Conservation (phyloP, 2,797 vertebrate genomes). For the Platyrinchus mystaceus region DNA sequence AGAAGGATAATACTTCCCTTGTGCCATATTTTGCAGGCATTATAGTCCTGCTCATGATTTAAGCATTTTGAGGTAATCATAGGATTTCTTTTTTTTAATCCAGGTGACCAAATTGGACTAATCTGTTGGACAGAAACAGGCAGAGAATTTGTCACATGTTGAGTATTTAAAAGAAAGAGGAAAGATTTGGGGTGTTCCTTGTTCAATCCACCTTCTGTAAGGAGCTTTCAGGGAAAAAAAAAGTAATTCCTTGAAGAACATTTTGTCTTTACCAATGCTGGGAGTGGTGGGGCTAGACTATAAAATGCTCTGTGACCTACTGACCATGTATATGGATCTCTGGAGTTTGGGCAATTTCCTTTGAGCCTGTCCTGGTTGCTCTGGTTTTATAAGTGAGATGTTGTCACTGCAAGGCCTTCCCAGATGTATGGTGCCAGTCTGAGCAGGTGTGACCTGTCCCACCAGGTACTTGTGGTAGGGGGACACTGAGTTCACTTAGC, state of each 20-base stretch:
- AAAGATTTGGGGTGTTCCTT: not conserved
- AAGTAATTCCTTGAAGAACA: not conserved
- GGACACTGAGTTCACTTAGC: not conserved
- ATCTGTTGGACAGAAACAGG: not conserved
- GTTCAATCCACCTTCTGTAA: not conserved
- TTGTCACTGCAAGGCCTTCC: rapidly evolving
- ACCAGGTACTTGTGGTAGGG: not conserved
- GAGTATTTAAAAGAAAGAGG: not conserved
- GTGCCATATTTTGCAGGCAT: not conserved
- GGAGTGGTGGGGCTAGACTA: rapidly evolving
- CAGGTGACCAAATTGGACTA: not conserved
- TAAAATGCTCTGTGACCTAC: not conserved
- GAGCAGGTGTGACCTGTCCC: not conserved
- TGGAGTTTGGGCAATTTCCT: not conserved
- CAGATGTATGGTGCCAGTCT: not conserved
- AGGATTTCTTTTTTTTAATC: not conserved
- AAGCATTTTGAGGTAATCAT: not conserved
- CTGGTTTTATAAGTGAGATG: rapidly evolving
- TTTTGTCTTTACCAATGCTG: not conserved
- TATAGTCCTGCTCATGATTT: not conserved
- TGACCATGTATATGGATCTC: not conserved
- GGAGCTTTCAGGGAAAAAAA: not conserved
- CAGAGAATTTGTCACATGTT: not conserved
- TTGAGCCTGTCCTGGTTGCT: not conserved
- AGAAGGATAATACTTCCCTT: not conserved